Base-by-base conservation (phyloP, 2,113 vertebrate genomes). In the Tychaedon coryphoeus region DNA sequence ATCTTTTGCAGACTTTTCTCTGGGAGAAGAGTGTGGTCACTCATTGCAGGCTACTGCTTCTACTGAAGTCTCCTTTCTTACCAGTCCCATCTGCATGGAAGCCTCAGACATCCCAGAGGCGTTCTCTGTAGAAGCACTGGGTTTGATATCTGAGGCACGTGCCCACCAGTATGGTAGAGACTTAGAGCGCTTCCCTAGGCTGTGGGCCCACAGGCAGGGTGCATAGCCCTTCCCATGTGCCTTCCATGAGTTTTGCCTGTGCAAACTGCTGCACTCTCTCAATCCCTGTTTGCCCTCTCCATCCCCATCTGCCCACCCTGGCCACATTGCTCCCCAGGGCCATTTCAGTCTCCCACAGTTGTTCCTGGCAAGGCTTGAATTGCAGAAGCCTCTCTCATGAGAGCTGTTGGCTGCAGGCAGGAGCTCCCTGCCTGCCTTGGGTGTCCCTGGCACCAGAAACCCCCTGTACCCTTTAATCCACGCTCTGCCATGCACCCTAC, bases 141-240 rank as follows among this genome's bases (percentile, higher is more conserved):
- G 2, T 43, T 54, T 65, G 56, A 16, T 33, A 54, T 24, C 31
- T 36, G 19, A 64, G 19, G n/a, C 14, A 22, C 8, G 9, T 40
- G 43, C 29, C 38, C 61, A 64, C 48, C 7, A 9, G 53, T 48
- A 64, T 38, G 38, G n/a, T 34, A 74, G 50, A 79, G 56, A 60
- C 26, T 26, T n/a, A 14, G 38, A 43, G 40, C 34, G 38, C 51
- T 61, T 85, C 36, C 51, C 40, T 19, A 20, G 50, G 26, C 67
- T 64, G 17, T 84, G 43, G n/a, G 31, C 36, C 43, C 47, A 48
- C 14, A 48, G 29, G 19, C 16, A 74, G n/a, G 9, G 7, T 14
- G 48, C 53, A 58, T 7, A 33, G 48, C 36, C 36, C 18, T 58
- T 58, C 45, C 13, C 72, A 50, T 0, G 0, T 4, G 12, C 25